phyloP scores from a whole-genome alignment of 2,797 vertebrate genomes.

The Bucorvus abyssinicus region DNA sequence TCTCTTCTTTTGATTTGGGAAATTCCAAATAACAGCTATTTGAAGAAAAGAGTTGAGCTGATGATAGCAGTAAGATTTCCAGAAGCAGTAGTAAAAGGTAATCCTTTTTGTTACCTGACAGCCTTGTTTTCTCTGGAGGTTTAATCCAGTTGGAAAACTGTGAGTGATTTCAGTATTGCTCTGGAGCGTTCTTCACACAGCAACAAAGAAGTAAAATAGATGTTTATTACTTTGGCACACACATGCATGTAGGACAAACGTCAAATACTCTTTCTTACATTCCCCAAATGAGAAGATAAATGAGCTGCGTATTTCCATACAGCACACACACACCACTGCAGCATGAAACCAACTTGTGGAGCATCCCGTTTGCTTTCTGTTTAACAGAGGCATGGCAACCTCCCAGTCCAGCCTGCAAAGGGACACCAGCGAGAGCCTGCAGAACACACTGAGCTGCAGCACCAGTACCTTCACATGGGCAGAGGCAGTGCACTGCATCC shows the following conservation, averaged over 20 bases:
- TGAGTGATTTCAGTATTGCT: background rate
- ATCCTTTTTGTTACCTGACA: background rate
- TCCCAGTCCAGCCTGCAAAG: background rate
- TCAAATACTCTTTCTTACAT: background rate
- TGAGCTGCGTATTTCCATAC: background rate
- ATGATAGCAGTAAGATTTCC: background rate
- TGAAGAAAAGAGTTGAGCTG: background rate
- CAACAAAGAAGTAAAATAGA: background rate
- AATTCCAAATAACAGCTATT: background rate
- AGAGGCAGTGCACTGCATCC: background rate
- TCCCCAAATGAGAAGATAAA: background rate
- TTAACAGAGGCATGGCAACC: background rate
- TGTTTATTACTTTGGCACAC: background rate
- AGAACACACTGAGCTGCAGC: background rate
- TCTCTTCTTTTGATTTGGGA: background rate
- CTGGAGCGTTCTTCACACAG: background rate
- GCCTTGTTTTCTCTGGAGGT: background rate
- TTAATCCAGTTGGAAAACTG: background rate
- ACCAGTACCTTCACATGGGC: background rate
- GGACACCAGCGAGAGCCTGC: background rate
- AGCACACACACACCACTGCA: background rate
- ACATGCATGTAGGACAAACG: rapidly evolving
- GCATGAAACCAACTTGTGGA: background rate
- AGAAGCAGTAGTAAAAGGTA: background rate
- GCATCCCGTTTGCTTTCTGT: background rate